Base-by-base conservation (phyloP, 2,888 invertebrate genomes). In the Himalopsyche anomala region DNA sequence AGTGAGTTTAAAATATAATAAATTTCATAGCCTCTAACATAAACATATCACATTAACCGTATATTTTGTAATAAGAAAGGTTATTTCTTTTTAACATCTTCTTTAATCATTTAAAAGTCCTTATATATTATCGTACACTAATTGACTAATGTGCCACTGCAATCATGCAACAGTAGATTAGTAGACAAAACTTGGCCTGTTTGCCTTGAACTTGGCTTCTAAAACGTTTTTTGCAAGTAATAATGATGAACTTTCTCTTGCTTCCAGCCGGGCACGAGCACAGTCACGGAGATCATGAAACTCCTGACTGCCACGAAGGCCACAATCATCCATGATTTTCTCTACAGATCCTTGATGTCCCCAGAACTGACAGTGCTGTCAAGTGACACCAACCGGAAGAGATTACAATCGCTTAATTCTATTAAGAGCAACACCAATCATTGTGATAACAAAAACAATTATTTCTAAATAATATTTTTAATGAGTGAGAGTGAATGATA, bases 1-100 rank as follows among this genome's bases (percentile, higher is more conserved):
- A 94, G 95, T 95, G 90, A 94, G 94, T 94, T 17, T 55, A 36
- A 69, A n/a, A 0, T 28, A 45, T 55, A n/a, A 36, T 55, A 40
- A 51, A 28, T 83, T 51, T 51, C 51, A 51, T 15, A 51, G 12
- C 8, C 15, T 15, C 51, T 15, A 5, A 51, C 4, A 51, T 51
- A 51, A 51, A 12, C 3, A 15, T 12, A 51, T 5, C 3, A 15
- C 45, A 45, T 45, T 45, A 6, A 40, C 2, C 40, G 3, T 40
- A 6, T 40, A 5, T 40, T 40, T 40, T 40, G 1, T 40, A 40
- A 6, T 40, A 6, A 40, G 40, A 6, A 40, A 40, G 3, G 40
- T 40, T 40, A 40, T 40, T 40, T 2, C 3, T 6, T 40, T 3
- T 6, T 40, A 40, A 40, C 2, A 6, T 40, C 5, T 40, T 40